Evolutionary conservation across 2,797 vertebrate species (phyloP), one percentile per base, ranked within the genome.

Genomic region (Rhinichthys osculus): DNA sequence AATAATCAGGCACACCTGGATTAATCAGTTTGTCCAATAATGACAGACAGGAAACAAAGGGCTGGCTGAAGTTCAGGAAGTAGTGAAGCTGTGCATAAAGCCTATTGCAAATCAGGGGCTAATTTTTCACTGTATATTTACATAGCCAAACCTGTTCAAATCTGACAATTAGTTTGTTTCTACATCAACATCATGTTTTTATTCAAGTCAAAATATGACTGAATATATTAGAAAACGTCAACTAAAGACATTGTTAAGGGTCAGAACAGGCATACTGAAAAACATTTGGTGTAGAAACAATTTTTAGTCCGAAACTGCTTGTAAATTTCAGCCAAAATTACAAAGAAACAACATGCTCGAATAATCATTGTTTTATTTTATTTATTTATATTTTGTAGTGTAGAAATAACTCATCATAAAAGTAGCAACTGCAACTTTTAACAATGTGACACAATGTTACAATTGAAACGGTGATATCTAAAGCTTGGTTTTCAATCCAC

Each of bases 401-500:
- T 50, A 47, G 13, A 50, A 74, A 74, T 52, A 74, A 50, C 44
- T 30, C 1, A 44, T 30, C 1, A 44, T 72, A 9, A 47, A 47
- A 13, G 70, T 17, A 27, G 40, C 6, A 47, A 47, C 44, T 30
- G 42, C 71, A 19, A 3, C 7, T 50, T 9, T 50, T 50, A 52
- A 74, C 19, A n/a, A 13, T 16, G 30, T 9, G 1, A 40, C 16
- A 2, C 67, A 70, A 9, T 4, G 50, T 23, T 54, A 21, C 13
- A 77, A 8, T 33, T 33, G 16, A 80, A 81, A 33, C 19, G 0
- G 44, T 69, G 52, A 40, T 52, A 13, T 57, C 38, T 44, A 30
- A 76, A 76, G 3, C 33, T 17, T 70, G 33, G 47, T 52, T 81
- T 81, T 70, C 2, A 74, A 66, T 47, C 57, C 71, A 50, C 82